phyloP scores from a whole-genome alignment of 1,140 invertebrate species.

The Zaprionus camerounensis region DNA sequence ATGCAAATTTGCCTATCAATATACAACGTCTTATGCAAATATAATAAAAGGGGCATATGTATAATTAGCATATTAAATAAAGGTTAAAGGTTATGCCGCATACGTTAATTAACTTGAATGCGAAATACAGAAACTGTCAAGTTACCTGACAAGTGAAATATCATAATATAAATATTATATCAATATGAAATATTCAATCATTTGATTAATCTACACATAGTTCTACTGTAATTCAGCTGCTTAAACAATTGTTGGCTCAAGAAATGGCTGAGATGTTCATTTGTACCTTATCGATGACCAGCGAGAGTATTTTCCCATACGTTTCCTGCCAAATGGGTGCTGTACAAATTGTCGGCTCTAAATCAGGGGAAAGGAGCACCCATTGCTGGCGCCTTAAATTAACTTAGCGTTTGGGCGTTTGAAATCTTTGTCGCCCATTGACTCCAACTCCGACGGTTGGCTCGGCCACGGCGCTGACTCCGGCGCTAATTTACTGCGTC shows the following conservation, averaged over 20 bases:
- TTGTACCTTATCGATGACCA: conserved; percentile 21
- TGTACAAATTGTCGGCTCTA: conserved; percentile 52
- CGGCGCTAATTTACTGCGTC: conserved; percentile 57
- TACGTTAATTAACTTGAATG: too few species aligned
- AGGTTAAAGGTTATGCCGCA: not conserved
- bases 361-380: conserved; percentile 59
- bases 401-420: conserved; percentile 50
- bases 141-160: too few species aligned
- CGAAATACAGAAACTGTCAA: too few species aligned
- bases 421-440: conserved; percentile 47
- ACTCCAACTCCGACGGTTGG: not conserved
- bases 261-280: not conserved
- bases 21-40: not conserved
- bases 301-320: not conserved
- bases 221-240: not conserved
- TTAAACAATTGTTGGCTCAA: conserved; percentile 13
- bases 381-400: conserved; percentile 65
- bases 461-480: not conserved
- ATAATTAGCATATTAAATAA: not conserved
- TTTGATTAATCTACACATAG: not conserved
- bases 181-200: too few species aligned
- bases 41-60: not conserved
- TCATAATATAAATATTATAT: too few species aligned
- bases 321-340: conserved; percentile 8
- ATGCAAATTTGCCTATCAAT: not conserved